Evolutionary conservation across 2,113 vertebrate genomes (phyloP), one percentile per base, ranked within the genome.

Genomic region (Melanotaenia duboulayi): DNA sequence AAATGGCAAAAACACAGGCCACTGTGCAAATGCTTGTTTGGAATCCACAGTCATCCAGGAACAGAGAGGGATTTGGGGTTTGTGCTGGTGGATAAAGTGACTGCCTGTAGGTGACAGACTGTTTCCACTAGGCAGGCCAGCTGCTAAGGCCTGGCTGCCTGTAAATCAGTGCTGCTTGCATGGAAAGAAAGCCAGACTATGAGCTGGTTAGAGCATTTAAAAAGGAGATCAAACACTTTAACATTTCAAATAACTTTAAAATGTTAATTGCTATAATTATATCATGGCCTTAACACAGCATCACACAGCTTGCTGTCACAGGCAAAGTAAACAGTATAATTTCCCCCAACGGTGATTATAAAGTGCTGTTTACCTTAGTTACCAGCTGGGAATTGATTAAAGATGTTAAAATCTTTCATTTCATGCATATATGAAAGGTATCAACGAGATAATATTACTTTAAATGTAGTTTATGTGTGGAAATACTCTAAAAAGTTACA

Each of bases 91-190:
- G 65, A 25, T 56, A 60, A 32, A 63, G 71, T 60, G 71, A 24
- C 44, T 69, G 84, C 50, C 77, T 82, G 56, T 5, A 35, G 28
- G 58, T 86, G 85, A 89, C 81, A 46, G 37, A 52, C 54, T 80
- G 76, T 93, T 92, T 91, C 89, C 90, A 88, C 65, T 64, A 54
- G 50, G 50, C 58, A 61, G 73, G 75, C 81, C 86, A 90, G 85
- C 78, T 85, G 84, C 74, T 60, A 22, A 40, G 42, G 52, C n/a
- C 65, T 64, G 68, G 39, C 50, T 8, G 46, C 46, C 32, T 61
- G 11, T 20, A 62, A 78, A 66, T 84, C 84, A 83, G 56, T 63
- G 37, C 55, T 80, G 65, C 10, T 32, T 61, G n/a, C 32, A 20
- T n/a, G 13, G 58, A 54, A 52, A 76, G 4, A 61, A 69, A 52